Conservation (phyloP, 37 sponge, comb jelly and placozoan species). For the Haliclona indistincta region DNA sequence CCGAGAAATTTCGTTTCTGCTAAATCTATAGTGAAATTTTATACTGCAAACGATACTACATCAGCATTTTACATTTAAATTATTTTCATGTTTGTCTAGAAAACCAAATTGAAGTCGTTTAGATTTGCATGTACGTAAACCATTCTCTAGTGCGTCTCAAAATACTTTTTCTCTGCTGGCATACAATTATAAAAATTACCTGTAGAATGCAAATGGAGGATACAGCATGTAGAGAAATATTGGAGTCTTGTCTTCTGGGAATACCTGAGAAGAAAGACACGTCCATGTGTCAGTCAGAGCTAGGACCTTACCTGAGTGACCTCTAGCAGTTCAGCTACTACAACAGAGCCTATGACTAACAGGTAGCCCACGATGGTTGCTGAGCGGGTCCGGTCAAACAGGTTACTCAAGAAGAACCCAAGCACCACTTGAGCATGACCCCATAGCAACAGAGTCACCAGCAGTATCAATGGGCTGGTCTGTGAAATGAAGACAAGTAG, state of each 20-base stretch:
- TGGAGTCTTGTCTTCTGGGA: conserved; percentile 58
- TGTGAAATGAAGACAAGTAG: conserved; percentile 1
- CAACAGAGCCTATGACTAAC: conserved; percentile 53
- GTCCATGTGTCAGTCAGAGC: conserved; percentile 4
- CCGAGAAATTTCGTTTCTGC: too few species aligned
- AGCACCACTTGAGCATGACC: conserved; percentile 66
- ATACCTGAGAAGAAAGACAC: conserved; percentile 16
- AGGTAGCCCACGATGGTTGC: conserved; percentile 72
- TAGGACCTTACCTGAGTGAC: conserved; percentile 23
- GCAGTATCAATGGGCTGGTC: conserved; percentile 48
- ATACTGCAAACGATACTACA: too few species aligned
- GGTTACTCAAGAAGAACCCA: conserved; percentile 74
- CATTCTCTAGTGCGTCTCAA: background rate
- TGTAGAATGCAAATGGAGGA: conserved; percentile 76
- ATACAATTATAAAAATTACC: conserved; percentile 3
- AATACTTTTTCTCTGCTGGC: background rate
- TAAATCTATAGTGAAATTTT: too few species aligned
- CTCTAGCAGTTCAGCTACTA: conserved; percentile 45
- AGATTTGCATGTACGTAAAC: too few species aligned
- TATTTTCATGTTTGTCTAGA: too few species aligned
- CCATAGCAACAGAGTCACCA: conserved; percentile 62
- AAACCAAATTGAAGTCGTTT: too few species aligned
- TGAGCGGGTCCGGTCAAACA: conserved; percentile 71
- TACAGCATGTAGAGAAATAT: conserved; percentile 71
- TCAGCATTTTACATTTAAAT: too few species aligned